Evolutionary conservation across 1,140 invertebrate species (phyloP).

Genomic region (Polypedilum vanderplanki): DNA sequence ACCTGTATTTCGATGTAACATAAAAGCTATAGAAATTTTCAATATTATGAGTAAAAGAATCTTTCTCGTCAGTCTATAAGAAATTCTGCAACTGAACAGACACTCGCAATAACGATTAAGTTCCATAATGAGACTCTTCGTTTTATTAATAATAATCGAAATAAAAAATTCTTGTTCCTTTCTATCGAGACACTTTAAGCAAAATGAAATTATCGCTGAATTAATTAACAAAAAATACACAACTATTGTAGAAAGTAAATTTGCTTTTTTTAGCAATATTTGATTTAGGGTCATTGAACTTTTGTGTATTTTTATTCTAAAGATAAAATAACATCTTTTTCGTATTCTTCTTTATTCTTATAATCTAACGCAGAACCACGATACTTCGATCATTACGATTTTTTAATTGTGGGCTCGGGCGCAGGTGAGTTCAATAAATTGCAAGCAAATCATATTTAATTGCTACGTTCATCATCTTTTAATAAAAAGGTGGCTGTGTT

Average conservation of each 20-base stretch:
- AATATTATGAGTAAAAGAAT: too few relatives aligned
- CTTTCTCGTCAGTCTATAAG: not conserved
- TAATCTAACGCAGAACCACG: not conserved
- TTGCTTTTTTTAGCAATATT: not conserved
- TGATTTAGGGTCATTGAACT: not conserved
- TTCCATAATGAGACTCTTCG: not conserved
- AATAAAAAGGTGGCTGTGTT: slow-evolving; percentile 55
- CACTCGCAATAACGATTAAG: not conserved
- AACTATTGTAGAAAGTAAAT: not conserved
- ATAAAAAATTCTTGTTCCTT: not conserved
- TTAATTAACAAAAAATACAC: not conserved
- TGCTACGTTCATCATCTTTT: not conserved
- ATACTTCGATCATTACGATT: slow-evolving; percentile 56
- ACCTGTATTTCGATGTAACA: too few relatives aligned
- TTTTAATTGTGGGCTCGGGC: slow-evolving; percentile 82
- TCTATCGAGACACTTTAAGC: not conserved
- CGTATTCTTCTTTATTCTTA: not conserved
- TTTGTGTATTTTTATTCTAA: not conserved
- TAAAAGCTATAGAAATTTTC: too few relatives aligned
- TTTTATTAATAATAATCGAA: not conserved
- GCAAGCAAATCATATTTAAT: not conserved
- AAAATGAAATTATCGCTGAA: not conserved
- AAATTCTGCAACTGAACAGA: not conserved
- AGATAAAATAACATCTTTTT: not conserved
- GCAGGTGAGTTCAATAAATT: slow-evolving; percentile 58